Conservation (phyloP, 1,140 invertebrate species). For the Microplitis mediator region DNA sequence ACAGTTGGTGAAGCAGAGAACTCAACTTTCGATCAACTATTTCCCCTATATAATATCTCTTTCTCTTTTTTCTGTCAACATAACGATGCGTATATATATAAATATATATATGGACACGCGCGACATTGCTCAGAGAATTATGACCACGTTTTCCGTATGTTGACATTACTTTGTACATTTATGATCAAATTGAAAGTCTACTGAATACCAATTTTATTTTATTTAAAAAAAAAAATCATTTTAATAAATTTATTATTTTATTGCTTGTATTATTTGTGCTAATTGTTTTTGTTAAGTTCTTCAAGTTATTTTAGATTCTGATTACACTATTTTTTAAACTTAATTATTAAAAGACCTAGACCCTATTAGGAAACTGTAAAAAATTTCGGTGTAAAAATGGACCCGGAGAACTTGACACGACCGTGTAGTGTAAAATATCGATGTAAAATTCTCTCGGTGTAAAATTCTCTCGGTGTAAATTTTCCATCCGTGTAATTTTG, state of each 20-base stretch:
- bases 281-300: too few species aligned
- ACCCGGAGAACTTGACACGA: too few species aligned
- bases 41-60: not conserved
- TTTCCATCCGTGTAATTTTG: too few species aligned
- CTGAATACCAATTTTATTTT: not conserved
- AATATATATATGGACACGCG: conserved; percentile 10
- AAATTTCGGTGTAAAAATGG: too few species aligned
- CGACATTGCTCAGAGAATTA: conserved; percentile 20
- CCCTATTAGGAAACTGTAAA: too few species aligned
- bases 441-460: too few species aligned
- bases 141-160: conserved; percentile 9
- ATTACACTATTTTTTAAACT: too few species aligned
- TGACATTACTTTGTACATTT: not conserved
- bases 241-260: too few species aligned
- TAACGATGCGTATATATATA: not conserved
- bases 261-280: not conserved
- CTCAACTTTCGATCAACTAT: conserved; percentile 12
- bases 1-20: conserved; percentile 4
- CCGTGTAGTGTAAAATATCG: too few species aligned
- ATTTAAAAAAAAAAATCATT: not conserved
- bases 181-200: not conserved
- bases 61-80: conserved; percentile 3
- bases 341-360: too few species aligned
- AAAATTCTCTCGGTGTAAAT: too few species aligned
- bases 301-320: too few species aligned